Evolutionary conservation across 2,113 vertebrate species (phyloP).

Genomic region (Trinectes maculatus): DNA sequence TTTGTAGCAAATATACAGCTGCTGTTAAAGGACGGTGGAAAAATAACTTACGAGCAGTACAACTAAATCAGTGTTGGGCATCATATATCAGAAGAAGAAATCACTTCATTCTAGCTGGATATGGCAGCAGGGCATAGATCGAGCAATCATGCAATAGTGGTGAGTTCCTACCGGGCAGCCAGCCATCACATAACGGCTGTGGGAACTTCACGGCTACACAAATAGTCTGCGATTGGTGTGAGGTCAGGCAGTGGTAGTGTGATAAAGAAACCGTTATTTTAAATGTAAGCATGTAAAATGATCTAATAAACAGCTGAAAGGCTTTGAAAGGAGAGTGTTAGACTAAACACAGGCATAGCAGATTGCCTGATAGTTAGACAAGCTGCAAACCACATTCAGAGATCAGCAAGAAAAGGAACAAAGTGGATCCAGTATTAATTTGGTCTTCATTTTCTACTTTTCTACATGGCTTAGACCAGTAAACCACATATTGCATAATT

Average conservation of each 20-base stretch:
- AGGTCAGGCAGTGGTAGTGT: conserved; percentile 47
- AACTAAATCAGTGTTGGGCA: conserved; percentile 27
- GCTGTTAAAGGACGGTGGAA: neutral
- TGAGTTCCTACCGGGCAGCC: conserved; percentile 32
- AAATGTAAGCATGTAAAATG: conserved; percentile 62
- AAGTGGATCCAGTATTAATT: conserved; percentile 13
- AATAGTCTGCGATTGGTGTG: conserved; percentile 51
- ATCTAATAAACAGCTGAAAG: conserved; percentile 61
- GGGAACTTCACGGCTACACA: conserved; percentile 58
- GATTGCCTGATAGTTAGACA: conserved; percentile 11
- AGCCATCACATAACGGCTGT: conserved; percentile 44
- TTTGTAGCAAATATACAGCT: conserved; percentile 23
- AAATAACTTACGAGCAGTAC: conserved; percentile 3
- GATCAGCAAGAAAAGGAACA: conserved; percentile 26
- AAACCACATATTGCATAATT: too few relatives aligned
- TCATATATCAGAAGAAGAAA: conserved; percentile 42
- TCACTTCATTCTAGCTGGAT: conserved; percentile 39
- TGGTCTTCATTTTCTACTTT: neutral
- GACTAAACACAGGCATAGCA: conserved; percentile 63
- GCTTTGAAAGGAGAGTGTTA: conserved; percentile 52
- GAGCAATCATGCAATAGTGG: conserved; percentile 8
- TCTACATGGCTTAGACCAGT: neutral
- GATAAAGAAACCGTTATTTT: conserved; percentile 52
- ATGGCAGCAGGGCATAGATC: conserved; percentile 33
- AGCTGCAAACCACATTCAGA: conserved; percentile 28